Conservation (phyloP, 2,797 vertebrate species). For the Oryzias sinensis region DNA sequence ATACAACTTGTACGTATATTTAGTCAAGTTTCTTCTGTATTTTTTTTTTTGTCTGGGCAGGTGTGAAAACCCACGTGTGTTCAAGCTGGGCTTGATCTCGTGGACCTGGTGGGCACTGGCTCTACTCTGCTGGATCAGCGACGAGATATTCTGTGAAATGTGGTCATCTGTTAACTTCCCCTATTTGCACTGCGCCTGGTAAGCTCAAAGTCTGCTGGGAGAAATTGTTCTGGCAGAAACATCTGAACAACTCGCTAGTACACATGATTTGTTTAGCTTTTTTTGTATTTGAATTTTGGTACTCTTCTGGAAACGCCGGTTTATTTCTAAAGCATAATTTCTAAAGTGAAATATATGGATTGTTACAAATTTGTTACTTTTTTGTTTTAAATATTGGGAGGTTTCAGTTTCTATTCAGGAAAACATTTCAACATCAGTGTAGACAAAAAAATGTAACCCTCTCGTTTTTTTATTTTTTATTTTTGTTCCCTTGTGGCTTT, state of each 20-base stretch:
- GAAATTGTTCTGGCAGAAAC: background rate
- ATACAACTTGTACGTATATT: too few relatives aligned
- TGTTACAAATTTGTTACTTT: too few relatives aligned
- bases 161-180: slow-evolving; percentile 97
- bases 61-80: slow-evolving; percentile 94
- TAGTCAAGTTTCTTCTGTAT: slow-evolving; percentile 4
- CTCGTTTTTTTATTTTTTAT: too few relatives aligned
- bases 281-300: too few relatives aligned
- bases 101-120: slow-evolving; percentile 92
- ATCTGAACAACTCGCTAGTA: background rate
- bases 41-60: slow-evolving; percentile 64
- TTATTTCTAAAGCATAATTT: too few relatives aligned
- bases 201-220: slow-evolving; percentile 55
- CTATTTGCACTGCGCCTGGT: slow-evolving; percentile 96
- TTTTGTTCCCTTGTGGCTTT: background rate
- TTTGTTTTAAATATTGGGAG: too few relatives aligned
- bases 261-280: background rate
- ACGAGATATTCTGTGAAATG: slow-evolving; percentile 94
- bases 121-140: slow-evolving; percentile 96
- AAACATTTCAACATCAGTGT: too few relatives aligned
- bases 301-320: too few relatives aligned
- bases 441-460: too few relatives aligned
- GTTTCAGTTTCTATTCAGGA: too few relatives aligned
- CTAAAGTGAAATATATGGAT: too few relatives aligned
- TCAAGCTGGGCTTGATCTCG: slow-evolving; percentile 88